Conservation (phyloP, 1,140 invertebrate species). For the Lordiphosa mommai region DNA sequence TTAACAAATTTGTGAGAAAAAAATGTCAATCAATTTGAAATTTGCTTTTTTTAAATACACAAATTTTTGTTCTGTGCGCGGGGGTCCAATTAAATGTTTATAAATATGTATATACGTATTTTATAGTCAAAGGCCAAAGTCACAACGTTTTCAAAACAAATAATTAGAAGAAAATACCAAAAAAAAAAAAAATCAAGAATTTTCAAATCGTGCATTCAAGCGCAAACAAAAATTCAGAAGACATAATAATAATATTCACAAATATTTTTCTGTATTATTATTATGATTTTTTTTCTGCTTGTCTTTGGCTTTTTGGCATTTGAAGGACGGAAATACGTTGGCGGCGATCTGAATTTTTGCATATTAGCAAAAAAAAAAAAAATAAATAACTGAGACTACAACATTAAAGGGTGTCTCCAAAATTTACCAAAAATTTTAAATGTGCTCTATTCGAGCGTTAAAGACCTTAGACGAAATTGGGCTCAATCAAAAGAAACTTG, state of each 20-base stretch:
- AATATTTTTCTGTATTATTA: constrained; percentile 36
- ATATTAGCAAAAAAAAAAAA: constrained; percentile 65
- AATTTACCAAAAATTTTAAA: constrained; percentile 9
- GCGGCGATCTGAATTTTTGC: constrained; percentile 57
- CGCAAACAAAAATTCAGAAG: constrained; percentile 25
- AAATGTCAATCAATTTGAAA: no score
- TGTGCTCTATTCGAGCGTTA: no score
- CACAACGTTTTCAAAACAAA: constrained; percentile 21
- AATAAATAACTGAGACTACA: constrained; percentile 13
- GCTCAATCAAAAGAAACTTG: no score
- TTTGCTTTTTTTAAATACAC: constrained; percentile 36
- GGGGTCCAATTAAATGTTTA: constrained; percentile 43
- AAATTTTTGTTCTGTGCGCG: constrained; percentile 8
- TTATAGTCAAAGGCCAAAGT: no score
- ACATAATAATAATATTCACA: constrained; percentile 34
- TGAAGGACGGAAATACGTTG: constrained; percentile 71
- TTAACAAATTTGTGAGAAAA: constrained; percentile 47
- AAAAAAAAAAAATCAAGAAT: constrained; percentile 14
- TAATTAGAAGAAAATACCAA: constrained; percentile 25
- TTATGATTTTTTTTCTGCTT: constrained; percentile 26
- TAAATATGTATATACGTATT: constrained; percentile 13
- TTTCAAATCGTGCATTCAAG: constrained; percentile 52
- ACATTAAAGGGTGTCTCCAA: not conserved
- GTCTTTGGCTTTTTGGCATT: constrained; percentile 54
- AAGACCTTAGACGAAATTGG: no score